phyloP scores from a whole-genome alignment of 1,140 invertebrate genomes.

The Branchinecta lindahli region DNA sequence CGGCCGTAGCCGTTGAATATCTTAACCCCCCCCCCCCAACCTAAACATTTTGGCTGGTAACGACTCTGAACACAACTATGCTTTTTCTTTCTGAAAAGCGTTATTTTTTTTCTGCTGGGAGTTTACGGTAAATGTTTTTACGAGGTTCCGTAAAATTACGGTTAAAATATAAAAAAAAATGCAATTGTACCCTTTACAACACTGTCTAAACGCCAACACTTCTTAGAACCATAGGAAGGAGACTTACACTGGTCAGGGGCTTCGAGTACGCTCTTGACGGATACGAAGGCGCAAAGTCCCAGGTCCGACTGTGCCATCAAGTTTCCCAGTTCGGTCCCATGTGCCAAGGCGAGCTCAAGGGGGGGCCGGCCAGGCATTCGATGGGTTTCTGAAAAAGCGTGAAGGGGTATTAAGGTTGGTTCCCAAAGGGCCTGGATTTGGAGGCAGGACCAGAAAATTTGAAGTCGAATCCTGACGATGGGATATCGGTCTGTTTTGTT shows the following conservation, averaged over 20 bases:
- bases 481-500: not conserved
- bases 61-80: too few relatives aligned
- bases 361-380: constrained; percentile 74
- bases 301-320: constrained; percentile 76
- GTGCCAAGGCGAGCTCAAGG: constrained; percentile 74
- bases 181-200: too few relatives aligned
- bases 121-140: too few relatives aligned
- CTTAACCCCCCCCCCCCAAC: too few relatives aligned
- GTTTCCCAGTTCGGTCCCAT: constrained; percentile 69
- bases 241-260: not conserved
- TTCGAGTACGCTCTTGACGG: constrained; percentile 36
- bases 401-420: not conserved
- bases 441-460: not conserved
- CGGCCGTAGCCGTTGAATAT: too few relatives aligned
- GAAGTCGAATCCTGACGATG: not conserved
- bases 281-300: constrained; percentile 84
- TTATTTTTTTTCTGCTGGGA: too few relatives aligned
- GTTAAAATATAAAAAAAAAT: too few relatives aligned
- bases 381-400: constrained; percentile 52
- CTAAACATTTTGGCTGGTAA: too few relatives aligned
- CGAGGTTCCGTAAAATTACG: too few relatives aligned
- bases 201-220: too few relatives aligned
- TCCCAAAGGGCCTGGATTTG: not conserved
- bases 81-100: too few relatives aligned
- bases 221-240: too few relatives aligned